Evolutionary conservation across 2,113 vertebrate genomes (phyloP), one percentile per base, ranked within the genome.

Genomic region (Heliornis fulica): DNA sequence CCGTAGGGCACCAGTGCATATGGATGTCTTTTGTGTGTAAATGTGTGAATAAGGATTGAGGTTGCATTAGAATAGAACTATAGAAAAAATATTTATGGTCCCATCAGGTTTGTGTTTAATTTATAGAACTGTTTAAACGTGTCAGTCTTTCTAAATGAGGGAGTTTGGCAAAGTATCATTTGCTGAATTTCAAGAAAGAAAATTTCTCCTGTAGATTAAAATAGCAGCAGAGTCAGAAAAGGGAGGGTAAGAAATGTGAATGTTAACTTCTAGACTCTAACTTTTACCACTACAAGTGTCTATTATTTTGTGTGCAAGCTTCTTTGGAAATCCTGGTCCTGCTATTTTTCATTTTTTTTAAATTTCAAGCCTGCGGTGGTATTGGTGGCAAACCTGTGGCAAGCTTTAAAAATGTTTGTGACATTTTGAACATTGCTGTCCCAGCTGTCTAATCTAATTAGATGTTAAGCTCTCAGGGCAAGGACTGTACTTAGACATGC

Each of bases 321-420:
- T 77, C 50, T 20, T 74, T 68, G 69, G 15, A 69, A 85, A 94
- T 87, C 69, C 12, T 61, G 11, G 18, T 82, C 28, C 40, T 78
- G 6, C 2, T 59, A 32, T 69, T 82, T 79, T 63, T 34, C 7
- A 0, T 1, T 22, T 61, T 22, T 61, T 86, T 89, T 53, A 50
- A 1, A 0, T 2, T 93, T 91, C 63, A 83, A 69, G 74, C 57
- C 91, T 65, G 57, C 41, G 34, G 84, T 83, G 4, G 4, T 48
- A 48, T 43, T 81, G 48, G 29, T 89, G 51, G 31, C 23, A 94
- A 94, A 96, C 51, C 40, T 68, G 32, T 84, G 48, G 57, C 40
- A 76, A 74, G n/a, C 13, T 74, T 90, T 80, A 83, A 92, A 89
- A 92, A 88, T 77, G 4, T 90, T 90, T 94, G 31, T 64, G 50